Percentiles rank a stretch among this genome's conserved stretches.
Conservation (phyloP, 2,888 invertebrate species). For the Tanypteryx hageni region DNA sequence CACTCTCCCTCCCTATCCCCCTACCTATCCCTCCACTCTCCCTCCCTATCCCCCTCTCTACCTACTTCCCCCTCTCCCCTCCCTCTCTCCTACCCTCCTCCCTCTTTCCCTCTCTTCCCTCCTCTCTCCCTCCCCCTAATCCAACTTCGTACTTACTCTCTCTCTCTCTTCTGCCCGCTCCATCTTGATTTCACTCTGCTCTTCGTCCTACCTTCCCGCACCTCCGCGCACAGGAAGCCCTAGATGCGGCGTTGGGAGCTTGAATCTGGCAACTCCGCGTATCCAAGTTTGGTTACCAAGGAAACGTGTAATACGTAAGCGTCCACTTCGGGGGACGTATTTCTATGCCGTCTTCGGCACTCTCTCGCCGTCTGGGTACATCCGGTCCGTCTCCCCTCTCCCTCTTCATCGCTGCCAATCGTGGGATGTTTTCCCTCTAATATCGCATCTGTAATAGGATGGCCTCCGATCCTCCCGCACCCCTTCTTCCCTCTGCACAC, state of each 20-base stretch:
- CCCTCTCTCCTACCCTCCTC: no score
- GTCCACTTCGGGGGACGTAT: background rate
- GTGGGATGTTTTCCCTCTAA: no score
- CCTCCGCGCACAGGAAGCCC: background rate
- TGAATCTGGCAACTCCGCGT: background rate
- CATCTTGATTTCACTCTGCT: background rate
- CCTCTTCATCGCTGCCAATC: no score
- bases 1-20: no score
- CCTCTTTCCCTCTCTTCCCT: background rate
- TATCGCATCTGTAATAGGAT: no score
- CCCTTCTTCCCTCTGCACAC: no score
- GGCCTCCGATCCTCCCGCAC: no score
- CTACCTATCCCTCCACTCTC: no score
- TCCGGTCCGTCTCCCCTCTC: no score
- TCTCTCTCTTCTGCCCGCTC: background rate
- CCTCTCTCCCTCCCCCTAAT: background rate
- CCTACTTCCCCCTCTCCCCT: background rate
- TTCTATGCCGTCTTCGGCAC: background rate
- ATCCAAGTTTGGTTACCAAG: constrained; percentile 1
- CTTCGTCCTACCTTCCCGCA: no score
- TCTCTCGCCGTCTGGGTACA: no score
- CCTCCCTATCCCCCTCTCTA: background rate
- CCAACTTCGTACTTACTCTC: background rate
- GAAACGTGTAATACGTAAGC: background rate
- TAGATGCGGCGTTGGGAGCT: no score